Evolutionary conservation across 1,140 invertebrate species (phyloP), one percentile per base, ranked within the genome.

Genomic region (Lepidurus arcticus): DNA sequence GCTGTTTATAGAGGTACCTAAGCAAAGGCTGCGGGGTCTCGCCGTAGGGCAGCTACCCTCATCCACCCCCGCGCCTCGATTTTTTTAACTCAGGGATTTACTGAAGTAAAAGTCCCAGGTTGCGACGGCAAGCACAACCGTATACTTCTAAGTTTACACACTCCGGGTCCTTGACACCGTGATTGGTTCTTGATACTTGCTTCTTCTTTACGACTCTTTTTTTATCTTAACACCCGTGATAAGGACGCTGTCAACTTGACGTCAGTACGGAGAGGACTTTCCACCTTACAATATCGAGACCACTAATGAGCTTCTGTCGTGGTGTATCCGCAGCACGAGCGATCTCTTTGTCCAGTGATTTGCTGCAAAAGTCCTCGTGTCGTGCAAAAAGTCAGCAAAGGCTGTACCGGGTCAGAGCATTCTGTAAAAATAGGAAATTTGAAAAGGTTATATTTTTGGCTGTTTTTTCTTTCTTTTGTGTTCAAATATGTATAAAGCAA

Each of bases 241-340:
- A 65, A 65, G 47, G 47, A 65, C 53, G 4, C 16, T n/a, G 53
- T 65, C 53, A 4, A 65, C 53, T 65, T 65, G 53, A 65, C 53
- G 21, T n/a, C 53, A 21, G 53, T 65, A 21, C 16, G 53, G 53
- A 65, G 3, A 34, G 16, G 2, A 21, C 53, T 65, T 65, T 65
- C 53, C 53, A 65, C 9, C 53, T 21, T 65, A 65, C 53, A 16
- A n/a, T 21, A 21, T 65, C 13, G 53, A 65, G 21, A 65, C 6
- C 53, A 65, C 21, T 65, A 65, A 65, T 65, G 53, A 65, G 53
- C 53, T 65, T n/a, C 53, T 65, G 21, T 65, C 53, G 53, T 65
- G 16, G 53, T 65, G 34, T 65, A 65, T 13, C 21, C 53, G 53
- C 21, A 65, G 53, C 53, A 16, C 8, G 21, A 21, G 13, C 21